Percentiles rank a stretch among this genome's conserved stretches.
Conservation (phyloP, 2,888 invertebrate genomes). For the Elaeidobius kamerunicus region DNA sequence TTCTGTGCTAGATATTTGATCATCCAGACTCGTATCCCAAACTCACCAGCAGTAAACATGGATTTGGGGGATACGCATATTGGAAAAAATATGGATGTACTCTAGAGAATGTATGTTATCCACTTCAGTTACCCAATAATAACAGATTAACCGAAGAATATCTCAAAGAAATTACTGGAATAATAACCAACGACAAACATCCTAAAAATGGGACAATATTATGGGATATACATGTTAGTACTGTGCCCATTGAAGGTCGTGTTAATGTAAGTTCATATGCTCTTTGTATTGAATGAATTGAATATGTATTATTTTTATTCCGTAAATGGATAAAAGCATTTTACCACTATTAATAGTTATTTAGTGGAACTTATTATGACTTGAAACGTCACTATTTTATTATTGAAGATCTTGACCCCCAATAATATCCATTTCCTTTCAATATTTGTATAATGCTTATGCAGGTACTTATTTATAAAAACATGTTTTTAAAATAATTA, state of each 20-base stretch:
- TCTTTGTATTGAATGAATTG: too few relatives aligned
- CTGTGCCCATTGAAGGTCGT: neutral
- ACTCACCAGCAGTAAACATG: conserved; percentile 7
- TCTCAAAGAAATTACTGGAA: neutral
- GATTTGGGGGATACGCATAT: conserved; percentile 9
- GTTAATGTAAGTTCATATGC: neutral
- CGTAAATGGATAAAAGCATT: too few relatives aligned
- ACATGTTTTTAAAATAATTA: too few relatives aligned
- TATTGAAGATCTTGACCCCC: too few relatives aligned
- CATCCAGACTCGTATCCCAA: conserved; percentile 16
- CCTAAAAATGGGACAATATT: neutral
- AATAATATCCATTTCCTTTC: too few relatives aligned
- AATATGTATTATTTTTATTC: too few relatives aligned
- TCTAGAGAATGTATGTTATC: neutral
- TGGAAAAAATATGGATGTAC: conserved; percentile 1
- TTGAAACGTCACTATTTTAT: too few relatives aligned
- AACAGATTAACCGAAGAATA: neutral
- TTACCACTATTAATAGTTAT: too few relatives aligned
- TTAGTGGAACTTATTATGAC: too few relatives aligned
- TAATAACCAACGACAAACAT: neutral
- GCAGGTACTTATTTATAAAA: too few relatives aligned
- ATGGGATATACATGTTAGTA: conserved; percentile 12
- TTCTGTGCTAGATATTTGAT: conserved; percentile 14
- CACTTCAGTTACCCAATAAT: neutral
- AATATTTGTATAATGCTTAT: too few relatives aligned